A percentile compares a stretch with the other conserved stretches of the same genome.
These are phyloP conservation scores for Elegia similella DNA, from an alignment of 2,888 invertebrate genomes.

Conservation along the genomic window DNA sequence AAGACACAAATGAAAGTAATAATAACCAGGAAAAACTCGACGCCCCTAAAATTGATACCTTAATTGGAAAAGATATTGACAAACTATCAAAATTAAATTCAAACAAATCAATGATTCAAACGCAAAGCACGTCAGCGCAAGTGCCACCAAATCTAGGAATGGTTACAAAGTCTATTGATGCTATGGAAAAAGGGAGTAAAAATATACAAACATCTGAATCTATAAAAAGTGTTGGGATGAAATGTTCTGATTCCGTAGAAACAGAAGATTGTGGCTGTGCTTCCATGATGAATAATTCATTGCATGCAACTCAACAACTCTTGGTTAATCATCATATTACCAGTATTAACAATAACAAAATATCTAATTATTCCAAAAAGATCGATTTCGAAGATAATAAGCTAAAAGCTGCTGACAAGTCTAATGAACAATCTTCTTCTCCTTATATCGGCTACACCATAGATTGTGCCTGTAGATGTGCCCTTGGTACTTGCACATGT, in stretches of 20 bases:
- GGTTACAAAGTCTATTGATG: constrained; percentile 46
- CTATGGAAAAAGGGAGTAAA: constrained; percentile 30
- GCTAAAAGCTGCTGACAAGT: not conserved
- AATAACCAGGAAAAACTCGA: not conserved
- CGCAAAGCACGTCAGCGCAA: constrained; percentile 42
- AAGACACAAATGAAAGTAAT: constrained; percentile 28
- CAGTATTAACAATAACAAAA: not conserved
- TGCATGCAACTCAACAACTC: constrained; percentile 26
- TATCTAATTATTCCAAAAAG: not conserved
- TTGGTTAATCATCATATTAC: constrained; percentile 28
- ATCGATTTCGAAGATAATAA: not conserved
- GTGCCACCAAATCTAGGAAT: constrained; percentile 35
- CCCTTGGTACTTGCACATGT: constrained; percentile 49
- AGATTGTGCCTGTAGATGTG: constrained; percentile 46
- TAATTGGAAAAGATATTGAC: not conserved
- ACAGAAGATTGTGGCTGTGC: constrained; percentile 31
- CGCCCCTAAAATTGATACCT: not conserved
- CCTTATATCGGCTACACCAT: constrained; percentile 58
- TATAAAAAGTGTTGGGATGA: constrained; percentile 26
- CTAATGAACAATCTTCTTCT: constrained; percentile 8
- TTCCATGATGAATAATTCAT: constrained; percentile 14
- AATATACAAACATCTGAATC: constrained; percentile 32
- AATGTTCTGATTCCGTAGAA: constrained; percentile 28
- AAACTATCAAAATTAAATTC: constrained; percentile 27
- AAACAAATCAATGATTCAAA: constrained; percentile 27